A percentile compares a stretch with the other conserved stretches of the same genome.
Evolutionary conservation across 2,113 vertebrate genomes (phyloP).

Genomic region (Notothenia rossii): DNA sequence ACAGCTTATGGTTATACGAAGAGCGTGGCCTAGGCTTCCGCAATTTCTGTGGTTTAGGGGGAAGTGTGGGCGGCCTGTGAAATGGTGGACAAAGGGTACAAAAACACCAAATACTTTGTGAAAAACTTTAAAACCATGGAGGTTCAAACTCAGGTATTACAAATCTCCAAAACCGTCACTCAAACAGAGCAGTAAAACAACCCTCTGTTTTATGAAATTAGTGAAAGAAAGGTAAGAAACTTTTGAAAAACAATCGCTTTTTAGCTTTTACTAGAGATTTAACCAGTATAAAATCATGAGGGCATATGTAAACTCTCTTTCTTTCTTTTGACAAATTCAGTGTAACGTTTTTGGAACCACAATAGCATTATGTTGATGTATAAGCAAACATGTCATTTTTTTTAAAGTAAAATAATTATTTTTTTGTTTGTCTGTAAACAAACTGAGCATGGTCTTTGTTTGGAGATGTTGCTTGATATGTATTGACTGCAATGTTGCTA

Average conservation of each 20-base stretch:
- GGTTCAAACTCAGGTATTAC: constrained; percentile 7
- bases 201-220: not conserved
- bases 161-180: not conserved
- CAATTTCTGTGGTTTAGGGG: constrained; percentile 99
- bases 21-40: constrained; percentile 99
- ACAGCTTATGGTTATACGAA: constrained; percentile 98
- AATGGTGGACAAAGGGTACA: constrained; percentile 78
- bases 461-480: not conserved
- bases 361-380: not conserved
- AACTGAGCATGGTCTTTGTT: not conserved
- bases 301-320: too few relatives aligned
- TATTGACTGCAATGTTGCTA: not conserved
- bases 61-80: constrained; percentile 97
- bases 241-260: constrained; percentile 10
- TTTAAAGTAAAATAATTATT: not conserved
- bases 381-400: not conserved
- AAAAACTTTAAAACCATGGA: constrained; percentile 38
- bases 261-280: constrained; percentile 28
- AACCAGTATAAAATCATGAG: too few relatives aligned
- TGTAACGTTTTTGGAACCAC: not conserved
- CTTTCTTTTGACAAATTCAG: not conserved
- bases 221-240: not conserved
- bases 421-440: not conserved
- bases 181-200: not conserved
- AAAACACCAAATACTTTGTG: constrained; percentile 76